A percentile compares a stretch with the other conserved stretches of the same genome.
phyloP scores from a whole-genome alignment of 2,888 invertebrate species.

The Odontocerum albicorne region DNA sequence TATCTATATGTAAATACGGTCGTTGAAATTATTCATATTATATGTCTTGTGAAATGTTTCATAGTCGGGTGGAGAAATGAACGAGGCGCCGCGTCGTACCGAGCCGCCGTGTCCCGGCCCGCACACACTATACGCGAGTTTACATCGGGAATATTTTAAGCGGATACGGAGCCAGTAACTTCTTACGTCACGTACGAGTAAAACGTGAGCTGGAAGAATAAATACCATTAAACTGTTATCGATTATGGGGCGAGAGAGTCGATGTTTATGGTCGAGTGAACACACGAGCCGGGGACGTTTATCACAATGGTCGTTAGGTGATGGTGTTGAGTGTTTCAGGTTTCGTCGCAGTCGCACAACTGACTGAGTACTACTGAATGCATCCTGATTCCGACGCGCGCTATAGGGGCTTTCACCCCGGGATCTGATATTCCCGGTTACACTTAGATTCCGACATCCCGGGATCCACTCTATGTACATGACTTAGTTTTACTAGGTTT shows the following conservation, averaged over 20 bases:
- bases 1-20: conserved; percentile 4
- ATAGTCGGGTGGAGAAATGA: conserved; percentile 5
- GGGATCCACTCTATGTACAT: no score
- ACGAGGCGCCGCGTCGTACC: conserved; percentile 4
- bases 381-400: no score
- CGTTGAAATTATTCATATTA: conserved; percentile 10
- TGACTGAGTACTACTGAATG: no score
- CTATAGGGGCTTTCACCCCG: no score
- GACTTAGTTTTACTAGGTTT: no score
- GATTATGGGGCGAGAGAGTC: background rate
- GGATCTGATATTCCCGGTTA: no score
- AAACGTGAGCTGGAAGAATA: conserved; percentile 16
- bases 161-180: conserved; percentile 1
- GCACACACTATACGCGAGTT: no score
- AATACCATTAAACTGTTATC: conserved; percentile 20
- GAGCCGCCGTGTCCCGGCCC: background rate
- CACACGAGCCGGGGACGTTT: background rate
- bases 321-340: no score
- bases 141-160: conserved; percentile 11
- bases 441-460: no score
- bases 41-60: conserved; percentile 8
- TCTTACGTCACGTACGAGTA: conserved; percentile 13
- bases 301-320: no score
- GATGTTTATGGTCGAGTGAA: conserved; percentile 4
- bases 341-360: no score